A percentile compares a stretch with the other conserved stretches of the same genome.
These are phyloP conservation scores for Carcharodon carcharias DNA, from an alignment of 2,797 vertebrate species.

Conservation along the genomic window DNA sequence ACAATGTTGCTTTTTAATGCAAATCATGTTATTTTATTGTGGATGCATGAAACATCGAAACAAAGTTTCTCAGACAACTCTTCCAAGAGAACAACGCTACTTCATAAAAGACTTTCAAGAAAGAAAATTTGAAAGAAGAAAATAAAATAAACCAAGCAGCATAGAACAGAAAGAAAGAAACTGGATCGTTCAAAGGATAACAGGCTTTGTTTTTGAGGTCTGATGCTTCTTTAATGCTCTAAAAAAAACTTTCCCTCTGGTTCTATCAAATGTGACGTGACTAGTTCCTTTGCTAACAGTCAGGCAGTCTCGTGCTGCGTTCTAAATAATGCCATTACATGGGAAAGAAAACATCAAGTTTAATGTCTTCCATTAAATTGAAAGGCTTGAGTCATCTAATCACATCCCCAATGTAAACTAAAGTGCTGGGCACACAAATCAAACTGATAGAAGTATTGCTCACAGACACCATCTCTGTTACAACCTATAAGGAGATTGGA, in stretches of 20 bases:
- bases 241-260: background rate
- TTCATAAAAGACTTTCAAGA: background rate
- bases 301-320: background rate
- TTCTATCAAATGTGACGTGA: background rate
- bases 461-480: background rate
- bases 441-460: background rate
- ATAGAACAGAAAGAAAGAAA: background rate
- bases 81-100: background rate
- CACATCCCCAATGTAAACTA: background rate
- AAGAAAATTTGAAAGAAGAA: background rate
- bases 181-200: background rate
- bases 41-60: background rate
- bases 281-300: background rate
- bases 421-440: background rate
- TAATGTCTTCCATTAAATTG: background rate
- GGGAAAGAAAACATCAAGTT: background rate
- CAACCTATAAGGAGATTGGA: background rate
- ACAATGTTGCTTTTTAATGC: background rate
- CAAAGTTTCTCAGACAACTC: background rate
- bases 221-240: background rate
- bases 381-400: conserved; percentile 24
- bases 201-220: background rate
- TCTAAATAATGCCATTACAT: conserved; percentile 17
- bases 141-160: background rate
- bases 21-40: background rate